phyloP scores from a whole-genome alignment of 1,140 invertebrate species.

The Drosophila baimaii region DNA sequence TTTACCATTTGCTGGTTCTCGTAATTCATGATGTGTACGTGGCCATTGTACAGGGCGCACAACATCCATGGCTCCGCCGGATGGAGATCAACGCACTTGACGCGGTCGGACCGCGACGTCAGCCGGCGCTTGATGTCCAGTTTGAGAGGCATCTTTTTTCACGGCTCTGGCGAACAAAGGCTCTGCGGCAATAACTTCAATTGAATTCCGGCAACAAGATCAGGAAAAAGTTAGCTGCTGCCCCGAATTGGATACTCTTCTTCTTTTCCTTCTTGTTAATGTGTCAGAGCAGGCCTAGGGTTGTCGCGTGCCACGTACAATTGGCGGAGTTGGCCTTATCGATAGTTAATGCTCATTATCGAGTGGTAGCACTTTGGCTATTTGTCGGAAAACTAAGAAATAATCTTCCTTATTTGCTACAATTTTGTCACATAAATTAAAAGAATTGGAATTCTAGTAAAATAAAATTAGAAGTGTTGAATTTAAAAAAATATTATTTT shows the following conservation, averaged over 20 bases:
- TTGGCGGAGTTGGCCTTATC: conserved; percentile 3
- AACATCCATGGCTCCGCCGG: conserved; percentile 99
- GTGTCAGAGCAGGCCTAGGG: conserved; percentile 62
- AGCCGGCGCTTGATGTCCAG: conserved; percentile 99
- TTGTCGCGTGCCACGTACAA: conserved; percentile 67
- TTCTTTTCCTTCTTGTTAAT: conserved; percentile 64
- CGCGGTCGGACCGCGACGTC: conserved; percentile 97
- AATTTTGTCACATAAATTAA: too few relatives aligned
- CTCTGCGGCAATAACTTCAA: conserved; percentile 28
- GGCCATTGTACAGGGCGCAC: conserved; percentile 98
- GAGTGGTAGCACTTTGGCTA: neutral
- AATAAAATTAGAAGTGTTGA: too few relatives aligned
- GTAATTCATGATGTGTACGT: conserved; percentile 99
- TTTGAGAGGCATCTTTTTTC: conserved; percentile 90
- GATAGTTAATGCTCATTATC: conserved; percentile 6
- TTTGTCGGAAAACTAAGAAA: neutral
- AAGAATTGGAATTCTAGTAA: too few relatives aligned
- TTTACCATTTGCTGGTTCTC: conserved; percentile 90
- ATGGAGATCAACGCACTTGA: conserved; percentile 99
- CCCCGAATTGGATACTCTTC: conserved; percentile 26
- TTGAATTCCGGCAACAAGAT: conserved; percentile 49
- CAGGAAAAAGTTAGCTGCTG: conserved; percentile 58
- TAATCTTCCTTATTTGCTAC: too few relatives aligned
- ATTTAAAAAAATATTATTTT: too few relatives aligned
- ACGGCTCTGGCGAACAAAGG: conserved; percentile 29